Percentiles rank a stretch among this genome's conserved stretches.
Evolutionary conservation across 2,888 invertebrate species (phyloP).

Genomic region (Allacma fusca): DNA sequence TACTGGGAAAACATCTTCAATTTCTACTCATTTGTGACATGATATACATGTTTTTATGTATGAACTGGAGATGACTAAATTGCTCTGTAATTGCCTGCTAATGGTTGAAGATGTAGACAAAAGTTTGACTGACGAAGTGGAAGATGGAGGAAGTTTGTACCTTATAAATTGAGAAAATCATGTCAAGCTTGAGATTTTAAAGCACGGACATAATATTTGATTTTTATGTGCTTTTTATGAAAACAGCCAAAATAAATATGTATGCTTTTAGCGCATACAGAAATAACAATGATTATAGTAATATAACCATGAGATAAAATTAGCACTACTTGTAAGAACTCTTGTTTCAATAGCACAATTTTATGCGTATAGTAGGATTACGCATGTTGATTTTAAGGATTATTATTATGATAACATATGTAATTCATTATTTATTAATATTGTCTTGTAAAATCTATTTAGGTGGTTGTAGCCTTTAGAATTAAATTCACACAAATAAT

Average conservation of each 20-base stretch:
- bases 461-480: too few relatives aligned
- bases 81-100: not conserved
- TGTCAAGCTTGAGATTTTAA: constrained; percentile 11
- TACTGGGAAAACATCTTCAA: too few relatives aligned
- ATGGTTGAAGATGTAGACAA: not conserved
- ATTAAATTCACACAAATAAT: not conserved
- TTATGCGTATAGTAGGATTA: not conserved
- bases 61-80: not conserved
- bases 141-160: constrained; percentile 6
- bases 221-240: constrained; percentile 7
- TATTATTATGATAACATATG: not conserved
- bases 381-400: not conserved
- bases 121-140: not conserved
- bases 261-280: not conserved
- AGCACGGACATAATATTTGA: not conserved
- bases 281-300: not conserved
- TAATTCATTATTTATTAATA: too few relatives aligned
- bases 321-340: not conserved
- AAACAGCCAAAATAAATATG: constrained; percentile 6
- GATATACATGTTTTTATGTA: too few relatives aligned
- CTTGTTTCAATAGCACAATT: not conserved
- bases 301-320: not conserved
- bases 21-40: too few relatives aligned
- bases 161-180: constrained; percentile 12
- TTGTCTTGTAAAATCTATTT: too few relatives aligned